Evolutionary conservation across 2,113 vertebrate genomes (phyloP).

Genomic region (Clupea harengus): DNA sequence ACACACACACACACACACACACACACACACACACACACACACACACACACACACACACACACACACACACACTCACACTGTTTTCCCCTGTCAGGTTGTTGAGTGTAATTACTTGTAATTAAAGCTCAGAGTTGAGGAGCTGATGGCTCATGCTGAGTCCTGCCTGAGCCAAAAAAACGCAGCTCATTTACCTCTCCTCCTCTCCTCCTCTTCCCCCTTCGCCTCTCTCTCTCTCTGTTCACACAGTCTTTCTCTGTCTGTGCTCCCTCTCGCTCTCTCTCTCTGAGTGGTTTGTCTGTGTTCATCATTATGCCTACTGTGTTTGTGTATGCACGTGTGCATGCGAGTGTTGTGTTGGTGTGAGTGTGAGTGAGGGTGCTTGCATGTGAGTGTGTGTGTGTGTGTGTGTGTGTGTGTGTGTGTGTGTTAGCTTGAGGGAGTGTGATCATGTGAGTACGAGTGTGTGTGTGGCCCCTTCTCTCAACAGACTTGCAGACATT

Average conservation of each 20-base stretch:
- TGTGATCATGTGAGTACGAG: neutral
- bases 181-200: neutral
- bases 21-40: conserved; percentile 31
- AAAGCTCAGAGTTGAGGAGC: neutral
- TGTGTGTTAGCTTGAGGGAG: no score
- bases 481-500: no score
- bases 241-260: neutral
- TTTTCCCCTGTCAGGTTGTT: neutral
- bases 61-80: conserved; percentile 18
- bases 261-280: neutral
- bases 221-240: neutral
- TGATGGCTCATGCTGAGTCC: neutral
- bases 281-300: neutral
- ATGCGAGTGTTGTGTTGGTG: neutral
- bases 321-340: neutral
- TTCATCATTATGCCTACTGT: neutral
- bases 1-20: no score
- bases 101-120: conserved; percentile 1
- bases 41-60: conserved; percentile 21
- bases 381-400: no score
- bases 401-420: no score
- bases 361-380: no score
- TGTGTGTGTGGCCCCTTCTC: neutral
- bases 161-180: neutral
- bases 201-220: neutral